These are phyloP conservation scores for Noctilio leporinus DNA, from an alignment of 2,113 vertebrate genomes.

Conservation along the genomic window DNA sequence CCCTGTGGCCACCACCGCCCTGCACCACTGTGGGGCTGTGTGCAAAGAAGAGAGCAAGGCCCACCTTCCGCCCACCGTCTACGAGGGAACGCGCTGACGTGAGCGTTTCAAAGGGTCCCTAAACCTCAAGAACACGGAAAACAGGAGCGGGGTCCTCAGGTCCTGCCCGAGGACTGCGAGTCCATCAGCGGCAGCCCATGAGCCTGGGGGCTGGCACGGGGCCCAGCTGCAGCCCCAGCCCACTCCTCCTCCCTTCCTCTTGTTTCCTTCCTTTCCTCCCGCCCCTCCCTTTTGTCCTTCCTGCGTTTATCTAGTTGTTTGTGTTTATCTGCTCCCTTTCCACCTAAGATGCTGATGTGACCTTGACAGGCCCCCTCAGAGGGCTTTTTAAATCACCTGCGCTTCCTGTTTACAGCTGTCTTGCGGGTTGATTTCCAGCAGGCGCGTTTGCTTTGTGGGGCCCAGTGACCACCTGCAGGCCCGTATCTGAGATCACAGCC, in stretches of 20 bases:
- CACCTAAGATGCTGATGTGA: conserved; percentile 41
- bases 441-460: conserved; percentile 10
- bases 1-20: background rate
- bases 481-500: too few species aligned
- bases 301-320: background rate
- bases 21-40: background rate
- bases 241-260: rapidly evolving
- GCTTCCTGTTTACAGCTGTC: background rate
- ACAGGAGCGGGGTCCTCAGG: background rate
- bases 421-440: conserved; percentile 13
- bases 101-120: background rate
- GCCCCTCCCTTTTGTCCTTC: rapidly evolving
- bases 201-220: rapidly evolving
- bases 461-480: conserved; percentile 11
- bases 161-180: background rate
- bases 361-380: conserved; percentile 69
- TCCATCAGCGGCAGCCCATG: background rate
- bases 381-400: conserved; percentile 21
- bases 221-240: background rate
- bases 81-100: rapidly evolving
- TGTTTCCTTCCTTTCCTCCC: background rate
- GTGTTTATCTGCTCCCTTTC: conserved; percentile 40
- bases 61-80: background rate
- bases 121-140: background rate
- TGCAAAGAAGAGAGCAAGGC: background rate